Evolutionary conservation across 2,113 vertebrate species (phyloP), one percentile per base, ranked within the genome.

Genomic region (Chloroceryle aenea): DNA sequence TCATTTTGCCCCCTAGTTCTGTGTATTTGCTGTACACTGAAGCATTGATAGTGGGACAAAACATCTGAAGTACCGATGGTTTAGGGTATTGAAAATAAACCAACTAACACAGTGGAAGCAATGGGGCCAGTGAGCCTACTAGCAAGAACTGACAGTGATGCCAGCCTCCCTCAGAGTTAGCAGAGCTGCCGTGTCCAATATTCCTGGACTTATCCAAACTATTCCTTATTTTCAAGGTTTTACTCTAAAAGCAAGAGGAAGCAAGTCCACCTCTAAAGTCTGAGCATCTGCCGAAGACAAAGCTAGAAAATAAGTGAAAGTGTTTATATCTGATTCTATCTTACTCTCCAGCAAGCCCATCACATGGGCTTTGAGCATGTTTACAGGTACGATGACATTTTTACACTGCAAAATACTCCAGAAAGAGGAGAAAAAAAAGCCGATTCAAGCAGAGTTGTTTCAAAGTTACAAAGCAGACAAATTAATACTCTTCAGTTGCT

Each of bases 311-410:
- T 9, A 72, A 43, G 29, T 9, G 36, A 64, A 62, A 59, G 26
- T 12, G 42, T 61, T 84, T 45, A 52, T 21, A n/a, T 29, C 32
- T 10, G 68, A 3, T 56, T 77, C 55, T 29, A 76, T 45, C 48
- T 45, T 56, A 5, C 22, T 50, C 34, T 59, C 48, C 42, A 86
- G 5, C 61, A 67, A 66, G 25, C 9, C 19, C 17, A n/a, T 11
- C 20, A 48, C 7, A 23, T 0, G 4, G 22, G 22, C 32, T 71
- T 38, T 29, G 11, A 66, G n/a, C 8, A 32, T 3, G 12, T 12
- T 67, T 29, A 61, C 14, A 11, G 1, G 4, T 27, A 47, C 15
- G 40, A 32, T 3, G 2, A 14, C 23, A 67, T 29, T 56, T 61
- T 52, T 47, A 68, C 9, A 38, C 4, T 34, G 20, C 20, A 66